Evolutionary conservation across 2,797 vertebrate genomes (phyloP).

Genomic region (Sardinella longiceps): DNA sequence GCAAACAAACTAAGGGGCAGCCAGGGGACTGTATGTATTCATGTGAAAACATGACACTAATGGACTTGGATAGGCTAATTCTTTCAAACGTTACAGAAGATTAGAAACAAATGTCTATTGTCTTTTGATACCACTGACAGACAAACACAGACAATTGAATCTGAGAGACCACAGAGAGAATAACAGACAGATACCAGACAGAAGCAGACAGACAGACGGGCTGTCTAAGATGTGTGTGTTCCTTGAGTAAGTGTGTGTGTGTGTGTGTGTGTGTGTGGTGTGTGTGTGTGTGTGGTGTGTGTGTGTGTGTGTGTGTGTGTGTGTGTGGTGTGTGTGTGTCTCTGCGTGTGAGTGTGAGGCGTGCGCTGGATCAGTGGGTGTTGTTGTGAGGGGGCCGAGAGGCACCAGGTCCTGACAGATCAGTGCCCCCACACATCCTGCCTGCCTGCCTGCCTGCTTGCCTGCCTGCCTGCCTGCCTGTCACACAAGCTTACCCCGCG

Average conservation of each 20-base stretch:
- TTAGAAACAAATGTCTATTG: neutral
- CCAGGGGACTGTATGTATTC: neutral
- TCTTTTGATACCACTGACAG: neutral
- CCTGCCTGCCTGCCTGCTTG: constrained; percentile 16
- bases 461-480: constrained; percentile 21
- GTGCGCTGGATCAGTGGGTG: neutral
- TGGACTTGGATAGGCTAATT: neutral
- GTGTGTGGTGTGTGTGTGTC: neutral
- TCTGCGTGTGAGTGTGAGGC: neutral
- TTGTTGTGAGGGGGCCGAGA: neutral
- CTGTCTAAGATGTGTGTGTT: neutral
- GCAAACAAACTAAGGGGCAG: neutral
- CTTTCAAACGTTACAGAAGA: neutral
- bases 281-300: neutral
- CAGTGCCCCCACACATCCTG: constrained; percentile 26
- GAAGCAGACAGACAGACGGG: neutral
- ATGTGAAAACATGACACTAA: neutral
- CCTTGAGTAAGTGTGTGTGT: neutral
- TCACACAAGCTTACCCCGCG: constrained; percentile 16
- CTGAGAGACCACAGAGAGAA: neutral
- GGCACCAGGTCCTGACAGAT: constrained; percentile 25
- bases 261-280: neutral
- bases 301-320: neutral
- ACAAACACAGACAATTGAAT: neutral
- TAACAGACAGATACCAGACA: neutral